These are phyloP conservation scores for Pandion haliaetus DNA, from an alignment of 2,113 vertebrate genomes.

Conservation along the genomic window DNA sequence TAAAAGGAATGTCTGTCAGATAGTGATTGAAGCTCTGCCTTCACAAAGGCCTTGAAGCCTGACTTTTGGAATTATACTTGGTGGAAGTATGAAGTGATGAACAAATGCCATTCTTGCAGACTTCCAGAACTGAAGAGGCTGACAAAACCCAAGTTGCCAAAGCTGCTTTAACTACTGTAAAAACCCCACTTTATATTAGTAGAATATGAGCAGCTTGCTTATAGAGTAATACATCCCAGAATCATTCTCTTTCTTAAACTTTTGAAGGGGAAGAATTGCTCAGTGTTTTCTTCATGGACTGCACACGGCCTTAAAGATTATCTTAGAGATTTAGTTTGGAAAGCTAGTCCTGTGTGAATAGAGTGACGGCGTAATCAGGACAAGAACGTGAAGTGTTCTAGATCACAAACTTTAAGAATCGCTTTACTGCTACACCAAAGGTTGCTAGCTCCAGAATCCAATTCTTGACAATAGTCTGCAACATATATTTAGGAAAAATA, in stretches of 20 bases:
- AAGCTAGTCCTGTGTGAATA: background rate
- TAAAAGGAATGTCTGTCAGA: background rate
- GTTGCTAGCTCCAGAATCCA: background rate
- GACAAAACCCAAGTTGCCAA: background rate
- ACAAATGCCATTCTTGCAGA: background rate
- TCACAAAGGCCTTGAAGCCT: background rate
- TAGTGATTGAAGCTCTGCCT: background rate
- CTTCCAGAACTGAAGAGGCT: background rate
- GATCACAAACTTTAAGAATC: background rate
- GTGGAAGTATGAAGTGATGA: background rate
- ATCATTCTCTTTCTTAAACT: background rate
- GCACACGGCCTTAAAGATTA: background rate
- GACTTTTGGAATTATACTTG: background rate
- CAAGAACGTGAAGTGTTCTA: background rate
- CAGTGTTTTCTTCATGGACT: background rate
- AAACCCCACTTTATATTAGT: background rate
- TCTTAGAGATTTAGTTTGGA: background rate
- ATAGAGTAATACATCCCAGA: background rate
- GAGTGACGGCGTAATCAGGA: background rate
- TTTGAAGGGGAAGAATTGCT: background rate
- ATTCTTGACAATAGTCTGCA: background rate
- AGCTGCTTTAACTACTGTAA: background rate
- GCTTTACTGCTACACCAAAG: background rate
- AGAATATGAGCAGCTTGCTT: background rate
- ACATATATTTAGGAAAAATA: background rate